Conservation (phyloP, 2,797 vertebrate species). For the Macropodus opercularis region DNA sequence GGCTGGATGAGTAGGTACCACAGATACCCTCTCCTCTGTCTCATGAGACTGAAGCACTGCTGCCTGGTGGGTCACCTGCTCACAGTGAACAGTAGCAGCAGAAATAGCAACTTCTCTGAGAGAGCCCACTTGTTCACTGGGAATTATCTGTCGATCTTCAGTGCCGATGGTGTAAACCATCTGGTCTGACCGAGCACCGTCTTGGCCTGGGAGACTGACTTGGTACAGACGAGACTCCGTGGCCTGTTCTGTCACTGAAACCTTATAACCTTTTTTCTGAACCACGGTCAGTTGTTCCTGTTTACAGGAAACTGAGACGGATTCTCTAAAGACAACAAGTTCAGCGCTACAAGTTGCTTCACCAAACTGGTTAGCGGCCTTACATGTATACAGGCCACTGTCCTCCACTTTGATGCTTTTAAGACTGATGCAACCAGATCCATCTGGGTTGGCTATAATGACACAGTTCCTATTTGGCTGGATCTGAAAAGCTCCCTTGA, state of each 20-base stretch:
- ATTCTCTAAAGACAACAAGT: slow-evolving; percentile 82
- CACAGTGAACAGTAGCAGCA: slow-evolving; percentile 78
- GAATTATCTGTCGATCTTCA: slow-evolving; percentile 81
- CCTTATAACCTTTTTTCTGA: slow-evolving; percentile 82
- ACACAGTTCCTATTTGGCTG: slow-evolving; percentile 73
- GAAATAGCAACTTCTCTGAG: slow-evolving; percentile 77
- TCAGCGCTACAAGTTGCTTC: slow-evolving; percentile 85
- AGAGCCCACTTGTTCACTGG: slow-evolving; percentile 80
- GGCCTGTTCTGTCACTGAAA: slow-evolving; percentile 78
- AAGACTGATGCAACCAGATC: slow-evolving; percentile 85
- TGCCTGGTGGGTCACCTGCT: slow-evolving; percentile 81
- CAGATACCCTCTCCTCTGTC: slow-evolving; percentile 77
- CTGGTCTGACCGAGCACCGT: slow-evolving; percentile 66
- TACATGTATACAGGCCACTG: slow-evolving; percentile 86
- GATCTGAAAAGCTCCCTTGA: slow-evolving; percentile 83
- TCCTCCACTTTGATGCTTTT: slow-evolving; percentile 81
- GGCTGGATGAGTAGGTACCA: slow-evolving; percentile 63
- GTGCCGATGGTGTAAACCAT: slow-evolving; percentile 87
- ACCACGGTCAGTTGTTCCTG: slow-evolving; percentile 65
- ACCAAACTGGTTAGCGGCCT: slow-evolving; percentile 84
- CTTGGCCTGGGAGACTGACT: slow-evolving; percentile 84
- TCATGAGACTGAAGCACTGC: slow-evolving; percentile 80
- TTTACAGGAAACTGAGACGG: slow-evolving; percentile 60
- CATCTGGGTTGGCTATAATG: slow-evolving; percentile 80
- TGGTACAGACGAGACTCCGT: slow-evolving; percentile 86